A percentile compares a stretch with the other conserved stretches of the same genome.
phyloP scores from a whole-genome alignment of 2,888 invertebrate genomes.

The Unio delphinus region DNA sequence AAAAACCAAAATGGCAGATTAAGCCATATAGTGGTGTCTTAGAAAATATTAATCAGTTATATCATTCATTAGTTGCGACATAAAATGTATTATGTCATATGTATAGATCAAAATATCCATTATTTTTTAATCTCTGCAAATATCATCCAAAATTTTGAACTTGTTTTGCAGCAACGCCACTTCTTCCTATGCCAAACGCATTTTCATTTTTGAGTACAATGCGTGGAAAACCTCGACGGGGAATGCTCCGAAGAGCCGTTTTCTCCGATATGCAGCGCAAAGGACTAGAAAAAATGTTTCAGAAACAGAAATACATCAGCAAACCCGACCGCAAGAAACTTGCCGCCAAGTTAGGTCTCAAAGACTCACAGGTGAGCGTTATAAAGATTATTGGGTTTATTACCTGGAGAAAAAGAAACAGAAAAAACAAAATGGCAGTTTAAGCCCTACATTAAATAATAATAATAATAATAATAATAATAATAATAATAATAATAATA shows the following conservation, averaged over 20 bases:
- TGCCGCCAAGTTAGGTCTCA: slow-evolving; percentile 94
- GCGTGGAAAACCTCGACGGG: slow-evolving; percentile 84
- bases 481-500: too few relatives aligned
- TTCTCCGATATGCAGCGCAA: slow-evolving; percentile 97
- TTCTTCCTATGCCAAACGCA: slow-evolving; percentile 64
- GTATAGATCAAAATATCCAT: too few relatives aligned
- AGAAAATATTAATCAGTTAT: too few relatives aligned
- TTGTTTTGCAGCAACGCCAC: slow-evolving; percentile 48
- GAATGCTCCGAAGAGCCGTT: slow-evolving; percentile 97
- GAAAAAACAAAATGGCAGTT: too few relatives aligned
- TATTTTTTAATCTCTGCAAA: too few relatives aligned
- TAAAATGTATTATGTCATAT: too few relatives aligned
- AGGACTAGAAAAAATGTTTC: slow-evolving; percentile 95
- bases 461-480: too few relatives aligned
- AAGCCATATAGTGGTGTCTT: too few relatives aligned
- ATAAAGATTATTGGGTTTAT: not conserved
- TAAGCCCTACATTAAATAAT: too few relatives aligned
- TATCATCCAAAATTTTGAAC: too few relatives aligned
- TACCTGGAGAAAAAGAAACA: not conserved
- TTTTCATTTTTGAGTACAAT: slow-evolving; percentile 67
- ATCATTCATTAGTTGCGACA: too few relatives aligned
- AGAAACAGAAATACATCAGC: slow-evolving; percentile 97
- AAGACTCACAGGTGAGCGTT: slow-evolving; percentile 92
- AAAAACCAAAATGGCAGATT: too few relatives aligned
- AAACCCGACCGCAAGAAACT: slow-evolving; percentile 98